phyloP scores from a whole-genome alignment of 2,113 vertebrate genomes.

The Erythrocercus mccallii region DNA sequence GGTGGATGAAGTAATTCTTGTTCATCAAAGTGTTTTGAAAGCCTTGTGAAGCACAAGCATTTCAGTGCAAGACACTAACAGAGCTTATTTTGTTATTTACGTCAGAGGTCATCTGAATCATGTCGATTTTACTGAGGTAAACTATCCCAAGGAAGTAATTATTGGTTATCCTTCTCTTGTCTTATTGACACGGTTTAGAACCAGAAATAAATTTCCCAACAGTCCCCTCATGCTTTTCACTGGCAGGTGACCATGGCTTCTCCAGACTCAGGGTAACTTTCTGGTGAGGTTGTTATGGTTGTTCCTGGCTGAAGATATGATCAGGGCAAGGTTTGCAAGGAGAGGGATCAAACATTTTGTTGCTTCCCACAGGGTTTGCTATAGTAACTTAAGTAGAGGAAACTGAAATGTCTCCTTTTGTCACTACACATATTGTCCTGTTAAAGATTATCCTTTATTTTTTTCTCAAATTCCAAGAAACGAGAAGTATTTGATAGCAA shows the following conservation, averaged over 20 bases:
- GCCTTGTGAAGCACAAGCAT: not conserved
- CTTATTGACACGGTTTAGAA: not conserved
- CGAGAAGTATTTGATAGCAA: not conserved
- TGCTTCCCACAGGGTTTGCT: not conserved
- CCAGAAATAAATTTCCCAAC: not conserved
- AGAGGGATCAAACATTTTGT: not conserved
- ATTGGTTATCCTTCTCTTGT: accelerated
- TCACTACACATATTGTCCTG: not conserved
- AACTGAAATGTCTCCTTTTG: not conserved
- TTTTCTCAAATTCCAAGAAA: not conserved
- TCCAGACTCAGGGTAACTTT: not conserved
- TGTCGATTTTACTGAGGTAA: not conserved
- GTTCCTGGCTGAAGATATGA: not conserved
- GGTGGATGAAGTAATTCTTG: not conserved
- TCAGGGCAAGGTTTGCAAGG: not conserved
- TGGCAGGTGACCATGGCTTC: not conserved
- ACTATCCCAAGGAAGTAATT: not conserved
- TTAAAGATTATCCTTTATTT: not conserved
- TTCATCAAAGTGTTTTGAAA: not conserved
- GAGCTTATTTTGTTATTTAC: not conserved
- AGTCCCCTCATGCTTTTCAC: not conserved
- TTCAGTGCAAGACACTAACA: not conserved
- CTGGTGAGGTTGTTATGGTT: not conserved
- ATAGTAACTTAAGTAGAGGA: not conserved
- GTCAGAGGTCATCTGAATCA: not conserved